These are phyloP conservation scores for Xenopus laevis DNA, from an alignment of 2,113 vertebrate genomes.

Conservation along the genomic window DNA sequence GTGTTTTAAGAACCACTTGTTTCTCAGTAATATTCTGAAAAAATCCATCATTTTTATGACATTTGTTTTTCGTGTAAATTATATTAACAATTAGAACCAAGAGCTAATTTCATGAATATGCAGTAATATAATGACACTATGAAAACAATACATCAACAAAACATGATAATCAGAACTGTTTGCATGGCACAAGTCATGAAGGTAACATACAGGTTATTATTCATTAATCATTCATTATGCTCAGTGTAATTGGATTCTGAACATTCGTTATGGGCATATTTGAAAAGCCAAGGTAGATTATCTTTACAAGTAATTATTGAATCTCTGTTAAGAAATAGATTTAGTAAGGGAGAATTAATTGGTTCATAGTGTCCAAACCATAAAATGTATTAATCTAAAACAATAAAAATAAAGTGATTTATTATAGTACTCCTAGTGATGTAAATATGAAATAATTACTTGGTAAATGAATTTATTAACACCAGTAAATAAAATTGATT, in stretches of 20 bases:
- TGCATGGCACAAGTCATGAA: background rate
- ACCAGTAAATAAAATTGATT: background rate
- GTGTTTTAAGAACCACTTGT: no score
- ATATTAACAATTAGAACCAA: slow-evolving; percentile 33
- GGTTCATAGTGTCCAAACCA: slow-evolving; percentile 5
- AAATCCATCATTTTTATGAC: slow-evolving; percentile 13
- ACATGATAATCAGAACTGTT: slow-evolving; percentile 32
- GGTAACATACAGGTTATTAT: slow-evolving; percentile 29
- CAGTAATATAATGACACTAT: slow-evolving; percentile 38
- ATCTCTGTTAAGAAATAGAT: slow-evolving; percentile 29
- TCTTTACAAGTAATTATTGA: slow-evolving; percentile 36
- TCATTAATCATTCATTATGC: slow-evolving; percentile 40
- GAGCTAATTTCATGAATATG: slow-evolving; percentile 32
- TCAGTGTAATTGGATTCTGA: slow-evolving; percentile 41
- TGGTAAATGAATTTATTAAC: background rate
- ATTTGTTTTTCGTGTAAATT: slow-evolving; percentile 1
- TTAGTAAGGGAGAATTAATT: slow-evolving; percentile 9
- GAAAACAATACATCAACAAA: slow-evolving; percentile 40
- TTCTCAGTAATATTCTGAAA: background rate
- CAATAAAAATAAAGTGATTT: slow-evolving; percentile 2
- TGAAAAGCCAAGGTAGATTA: slow-evolving; percentile 37
- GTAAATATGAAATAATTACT: slow-evolving; percentile 19
- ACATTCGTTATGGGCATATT: slow-evolving; percentile 40
- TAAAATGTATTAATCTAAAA: slow-evolving; percentile 24
- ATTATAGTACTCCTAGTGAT: background rate